A percentile compares a stretch with the other conserved stretches of the same genome.
phyloP scores from a whole-genome alignment of 2,888 invertebrate species.

The Epistrophe eligans region DNA sequence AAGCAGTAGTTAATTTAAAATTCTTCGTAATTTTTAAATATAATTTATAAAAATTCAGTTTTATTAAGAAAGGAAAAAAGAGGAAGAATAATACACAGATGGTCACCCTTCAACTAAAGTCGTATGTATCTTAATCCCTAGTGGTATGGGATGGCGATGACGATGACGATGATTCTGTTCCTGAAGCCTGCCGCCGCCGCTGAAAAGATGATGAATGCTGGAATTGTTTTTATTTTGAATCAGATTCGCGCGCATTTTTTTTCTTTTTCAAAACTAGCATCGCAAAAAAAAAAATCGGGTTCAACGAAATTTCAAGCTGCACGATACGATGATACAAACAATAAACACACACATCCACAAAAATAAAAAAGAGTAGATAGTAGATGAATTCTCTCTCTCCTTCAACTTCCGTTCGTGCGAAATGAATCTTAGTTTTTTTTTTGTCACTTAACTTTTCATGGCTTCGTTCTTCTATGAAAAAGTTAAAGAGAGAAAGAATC shows the following conservation, averaged over 20 bases:
- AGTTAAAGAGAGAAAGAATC: slow-evolving; percentile 10
- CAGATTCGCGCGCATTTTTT: slow-evolving; percentile 32
- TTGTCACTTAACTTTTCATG: slow-evolving; percentile 3
- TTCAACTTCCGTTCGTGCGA: slow-evolving; percentile 64
- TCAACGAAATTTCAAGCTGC: slow-evolving; percentile 66
- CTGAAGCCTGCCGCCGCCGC: not conserved
- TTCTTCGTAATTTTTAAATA: too few species aligned
- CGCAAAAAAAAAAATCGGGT: slow-evolving; percentile 35
- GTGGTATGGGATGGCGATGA: not conserved
- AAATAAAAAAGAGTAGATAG: not conserved
- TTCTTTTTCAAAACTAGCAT: not conserved
- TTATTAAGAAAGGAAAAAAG: too few species aligned
- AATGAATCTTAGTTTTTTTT: slow-evolving; percentile 43
- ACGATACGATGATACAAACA: slow-evolving; percentile 26
- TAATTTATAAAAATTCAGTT: too few species aligned
- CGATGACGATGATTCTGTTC: not conserved
- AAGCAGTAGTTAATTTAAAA: too few species aligned
- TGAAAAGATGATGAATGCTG: slow-evolving; percentile 28
- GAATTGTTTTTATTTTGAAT: slow-evolving; percentile 23
- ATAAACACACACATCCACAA: not conserved
- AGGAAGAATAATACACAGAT: not conserved
- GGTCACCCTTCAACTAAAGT: not conserved
- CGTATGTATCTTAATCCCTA: not conserved
- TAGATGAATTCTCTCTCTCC: slow-evolving; percentile 49
- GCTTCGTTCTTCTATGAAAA: slow-evolving; percentile 15